Conservation (phyloP, 2,888 invertebrate genomes). For the Pyralis farinalis region DNA sequence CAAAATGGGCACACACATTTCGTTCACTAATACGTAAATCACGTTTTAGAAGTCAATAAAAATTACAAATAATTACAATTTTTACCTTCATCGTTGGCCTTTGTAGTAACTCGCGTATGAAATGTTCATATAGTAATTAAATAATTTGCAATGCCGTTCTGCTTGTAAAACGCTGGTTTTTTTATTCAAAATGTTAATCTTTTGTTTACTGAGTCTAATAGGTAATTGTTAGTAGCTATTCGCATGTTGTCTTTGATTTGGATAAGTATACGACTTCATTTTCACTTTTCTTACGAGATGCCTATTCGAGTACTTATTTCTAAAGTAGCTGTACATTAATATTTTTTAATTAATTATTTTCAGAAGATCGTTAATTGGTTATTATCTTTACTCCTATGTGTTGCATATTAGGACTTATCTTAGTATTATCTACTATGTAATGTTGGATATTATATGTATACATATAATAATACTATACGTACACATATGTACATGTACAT, state of each 20-base stretch:
- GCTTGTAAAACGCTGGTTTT: slow-evolving; percentile 25
- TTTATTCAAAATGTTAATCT: slow-evolving; percentile 10
- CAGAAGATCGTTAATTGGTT: too few species aligned
- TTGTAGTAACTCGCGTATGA: slow-evolving; percentile 48
- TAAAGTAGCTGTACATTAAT: too few species aligned
- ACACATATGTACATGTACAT: too few species aligned
- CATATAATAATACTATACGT: too few species aligned
- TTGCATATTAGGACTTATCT: too few species aligned
- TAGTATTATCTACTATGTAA: too few species aligned
- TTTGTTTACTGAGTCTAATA: slow-evolving; percentile 19
- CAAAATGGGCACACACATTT: slow-evolving; percentile 1
- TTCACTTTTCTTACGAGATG: too few species aligned
- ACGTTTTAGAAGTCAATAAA: slow-evolving; percentile 15
- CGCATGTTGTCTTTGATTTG: slow-evolving; percentile 5
- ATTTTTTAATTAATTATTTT: too few species aligned
- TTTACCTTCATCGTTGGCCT: slow-evolving; percentile 55
- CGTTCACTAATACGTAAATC: slow-evolving; percentile 8
- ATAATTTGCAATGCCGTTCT: slow-evolving; percentile 51
- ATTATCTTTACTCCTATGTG: too few species aligned
- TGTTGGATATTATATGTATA: too few species aligned
- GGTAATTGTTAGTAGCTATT: slow-evolving; percentile 9
- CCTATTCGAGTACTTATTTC: too few species aligned
- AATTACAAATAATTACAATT: slow-evolving; percentile 32
- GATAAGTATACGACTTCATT: background rate
- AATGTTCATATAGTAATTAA: slow-evolving; percentile 59